Base-by-base conservation (phyloP, 2,888 invertebrate species). In the Synanthedon tipuliformis region DNA sequence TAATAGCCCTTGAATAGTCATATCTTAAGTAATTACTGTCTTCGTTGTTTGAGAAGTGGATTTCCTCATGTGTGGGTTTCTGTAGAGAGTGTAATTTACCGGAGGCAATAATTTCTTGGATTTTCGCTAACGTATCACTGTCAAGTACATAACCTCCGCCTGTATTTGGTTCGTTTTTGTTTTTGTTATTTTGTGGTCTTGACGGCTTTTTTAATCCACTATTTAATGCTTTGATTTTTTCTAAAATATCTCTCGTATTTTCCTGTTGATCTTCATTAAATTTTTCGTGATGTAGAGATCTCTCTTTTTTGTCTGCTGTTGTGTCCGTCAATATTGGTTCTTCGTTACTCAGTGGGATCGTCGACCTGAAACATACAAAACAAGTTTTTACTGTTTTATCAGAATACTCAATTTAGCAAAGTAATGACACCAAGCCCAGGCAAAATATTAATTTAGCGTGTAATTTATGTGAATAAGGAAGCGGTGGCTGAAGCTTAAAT, bases 181-280 rank as follows among this genome's bases (percentile, higher is more conserved):
- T 76, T 61, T 69, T 75, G 51, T 72, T 73, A 1, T 69, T 61
- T 54, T 73, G 74, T 53, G 69, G 71, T 56, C 69, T 67, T 23
- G 65, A 62, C 48, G 81, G 71, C 75, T 86, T 75, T 65, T 81
- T 66, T 4, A 86, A 59, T 16, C 80, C 79, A 50, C 82, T 78
- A 61, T 90, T 90, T 4, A 90, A 78, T 55, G 78, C 75, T 62
- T 81, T 84, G 56, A 90, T 90, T 73, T 89, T 89, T 45, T 88
- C 81, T 34, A 90, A 65, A 53, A 90, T 90, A 40, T 89, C 84
- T 67, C 64, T 69, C 4, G 78, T 73, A 40, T 60, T 65, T 3
- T 63, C 63, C 40, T 68, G 66, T 56, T 66, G 62, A n/a, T 61
- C 55, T 51, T 71, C 62, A 48, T 59, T 57, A 16, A 66, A 65